Evolutionary conservation across 2,113 vertebrate genomes (phyloP).

Genomic region (Apeltes quadracus): DNA sequence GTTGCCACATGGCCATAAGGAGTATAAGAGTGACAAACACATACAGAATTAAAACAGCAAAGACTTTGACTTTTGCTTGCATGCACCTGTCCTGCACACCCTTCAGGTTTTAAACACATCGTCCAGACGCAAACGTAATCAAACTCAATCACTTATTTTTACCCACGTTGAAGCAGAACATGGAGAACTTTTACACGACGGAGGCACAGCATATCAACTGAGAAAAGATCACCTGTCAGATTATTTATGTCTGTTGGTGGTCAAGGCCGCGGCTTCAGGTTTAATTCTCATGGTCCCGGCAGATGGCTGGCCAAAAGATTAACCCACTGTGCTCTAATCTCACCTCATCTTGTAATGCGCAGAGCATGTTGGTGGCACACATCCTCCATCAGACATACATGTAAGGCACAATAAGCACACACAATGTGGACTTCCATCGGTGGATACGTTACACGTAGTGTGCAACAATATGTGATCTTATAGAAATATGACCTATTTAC

Average conservation of each 20-base stretch:
- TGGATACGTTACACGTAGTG: neutral
- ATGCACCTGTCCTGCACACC: conserved; percentile 6
- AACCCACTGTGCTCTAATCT: conserved; percentile 79
- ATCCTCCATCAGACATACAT: conserved; percentile 39
- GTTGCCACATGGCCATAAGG: neutral
- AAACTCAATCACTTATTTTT: neutral
- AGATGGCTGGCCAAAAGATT: conserved; percentile 82
- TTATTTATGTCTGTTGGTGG: conserved; percentile 41
- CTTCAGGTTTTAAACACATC: neutral
- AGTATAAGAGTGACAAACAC: neutral
- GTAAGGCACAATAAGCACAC: conserved; percentile 54
- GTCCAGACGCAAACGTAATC: neutral
- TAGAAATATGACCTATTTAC: neutral
- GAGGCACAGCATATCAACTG: neutral
- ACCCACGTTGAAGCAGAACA: neutral
- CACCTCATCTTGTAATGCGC: conserved; percentile 79
- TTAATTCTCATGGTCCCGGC: conserved; percentile 75
- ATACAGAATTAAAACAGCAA: conserved; percentile 4
- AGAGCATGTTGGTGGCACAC: conserved; percentile 65
- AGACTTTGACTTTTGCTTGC: too few species aligned
- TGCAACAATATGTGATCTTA: neutral
- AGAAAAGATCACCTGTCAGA: conserved; percentile 51
- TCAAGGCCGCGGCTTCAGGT: conserved; percentile 62
- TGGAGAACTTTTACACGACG: conserved; percentile 1
- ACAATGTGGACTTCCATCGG: neutral